Evolutionary conservation across 1,140 invertebrate genomes (phyloP).

Genomic region (Lepidostoma basale): DNA sequence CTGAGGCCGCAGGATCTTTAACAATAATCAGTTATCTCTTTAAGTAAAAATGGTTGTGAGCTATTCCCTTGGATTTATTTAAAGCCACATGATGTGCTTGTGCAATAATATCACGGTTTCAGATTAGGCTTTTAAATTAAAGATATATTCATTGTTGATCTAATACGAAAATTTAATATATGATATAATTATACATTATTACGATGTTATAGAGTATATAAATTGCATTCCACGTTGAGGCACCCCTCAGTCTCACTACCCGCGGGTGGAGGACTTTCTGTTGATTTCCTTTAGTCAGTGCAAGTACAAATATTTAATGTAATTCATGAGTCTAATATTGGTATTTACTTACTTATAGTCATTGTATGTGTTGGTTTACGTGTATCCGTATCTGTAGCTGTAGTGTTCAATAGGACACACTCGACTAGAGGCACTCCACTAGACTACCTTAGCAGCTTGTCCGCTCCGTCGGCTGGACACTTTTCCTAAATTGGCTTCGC

Average conservation of each 20-base stretch:
- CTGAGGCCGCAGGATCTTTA: constrained; percentile 22
- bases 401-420: neutral
- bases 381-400: constrained; percentile 6
- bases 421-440: constrained; percentile 1
- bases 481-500: constrained; percentile 11
- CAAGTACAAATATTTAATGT: constrained; percentile 63
- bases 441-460: constrained; percentile 22
- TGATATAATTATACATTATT: constrained; percentile 62
- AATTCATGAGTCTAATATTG: constrained; percentile 60
- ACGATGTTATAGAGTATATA: constrained; percentile 59
- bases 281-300: constrained; percentile 65
- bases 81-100: constrained; percentile 63
- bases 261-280: constrained; percentile 48
- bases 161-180: constrained; percentile 66
- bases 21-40: constrained; percentile 47
- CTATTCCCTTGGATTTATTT: constrained; percentile 60
- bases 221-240: constrained; percentile 61
- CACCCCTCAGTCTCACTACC: constrained; percentile 36
- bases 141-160: constrained; percentile 65
- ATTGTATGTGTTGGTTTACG: constrained; percentile 34
- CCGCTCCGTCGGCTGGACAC: neutral
- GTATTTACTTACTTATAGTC: constrained; percentile 61
- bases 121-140: constrained; percentile 65
- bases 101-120: constrained; percentile 65
- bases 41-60: constrained; percentile 60